Conservation (phyloP, 53 echinoderm and acorn worm genomes). For the Paracentrotus lividus region DNA sequence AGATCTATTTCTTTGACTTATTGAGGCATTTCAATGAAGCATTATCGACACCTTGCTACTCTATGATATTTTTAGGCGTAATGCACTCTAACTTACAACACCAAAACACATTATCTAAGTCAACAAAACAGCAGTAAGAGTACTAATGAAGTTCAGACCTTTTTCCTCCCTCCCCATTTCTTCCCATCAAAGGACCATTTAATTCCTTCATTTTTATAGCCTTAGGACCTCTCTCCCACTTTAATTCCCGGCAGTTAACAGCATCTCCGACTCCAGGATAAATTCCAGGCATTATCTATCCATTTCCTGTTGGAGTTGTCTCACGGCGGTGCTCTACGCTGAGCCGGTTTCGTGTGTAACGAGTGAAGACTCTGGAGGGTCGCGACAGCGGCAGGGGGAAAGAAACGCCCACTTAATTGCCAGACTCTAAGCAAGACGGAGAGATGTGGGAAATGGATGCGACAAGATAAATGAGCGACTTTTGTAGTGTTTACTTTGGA, state of each 20-base stretch:
- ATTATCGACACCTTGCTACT: neutral
- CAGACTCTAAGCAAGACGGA: conserved; percentile 39
- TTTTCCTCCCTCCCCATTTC: neutral
- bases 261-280: conserved; percentile 19
- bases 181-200: conserved; percentile 36
- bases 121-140: neutral
- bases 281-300: conserved; percentile 53
- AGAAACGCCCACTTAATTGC: conserved; percentile 56
- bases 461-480: conserved; percentile 62
- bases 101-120: conserved; percentile 6
- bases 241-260: conserved; percentile 53
- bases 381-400: neutral
- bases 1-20: too few species aligned
- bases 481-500: conserved; percentile 66
- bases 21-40: too few species aligned
- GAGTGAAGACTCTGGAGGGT: conserved; percentile 3
- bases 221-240: conserved; percentile 31
- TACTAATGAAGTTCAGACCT: conserved; percentile 4
- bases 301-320: neutral
- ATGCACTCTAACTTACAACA: conserved; percentile 29
- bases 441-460: neutral
- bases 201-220: conserved; percentile 49
- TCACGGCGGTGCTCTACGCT: neutral
- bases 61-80: neutral
- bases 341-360: conserved; percentile 7